phyloP scores from a whole-genome alignment of 2,113 vertebrate species.

The Megaceryle torquata region DNA sequence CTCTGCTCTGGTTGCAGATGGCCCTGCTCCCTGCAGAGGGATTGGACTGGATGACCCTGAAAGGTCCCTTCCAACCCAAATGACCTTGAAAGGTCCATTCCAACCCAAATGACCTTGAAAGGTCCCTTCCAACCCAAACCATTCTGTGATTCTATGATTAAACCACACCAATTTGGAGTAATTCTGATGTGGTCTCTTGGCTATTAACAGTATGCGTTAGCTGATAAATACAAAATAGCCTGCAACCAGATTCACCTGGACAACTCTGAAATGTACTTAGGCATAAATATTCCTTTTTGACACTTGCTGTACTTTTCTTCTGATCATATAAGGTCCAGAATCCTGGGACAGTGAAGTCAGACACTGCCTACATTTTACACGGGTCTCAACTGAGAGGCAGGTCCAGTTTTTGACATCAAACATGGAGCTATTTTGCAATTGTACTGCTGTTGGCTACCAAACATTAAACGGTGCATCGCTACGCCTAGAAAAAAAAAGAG shows the following conservation, averaged over 20 bases:
- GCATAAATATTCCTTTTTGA: not conserved
- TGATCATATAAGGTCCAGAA: fast-evolving
- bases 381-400: not conserved
- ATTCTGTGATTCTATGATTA: not conserved
- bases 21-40: not conserved
- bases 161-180: not conserved
- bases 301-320: not conserved
- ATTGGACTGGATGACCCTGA: not conserved
- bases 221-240: not conserved
- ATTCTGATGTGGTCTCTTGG: not conserved
- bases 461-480: not conserved
- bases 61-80: too few species aligned
- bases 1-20: not conserved
- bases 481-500: not conserved
- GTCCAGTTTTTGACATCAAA: not conserved
- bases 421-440: not conserved
- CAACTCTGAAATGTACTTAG: not conserved
- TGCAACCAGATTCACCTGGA: not conserved
- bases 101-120: not conserved
- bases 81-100: not conserved
- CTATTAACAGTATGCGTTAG: not conserved
- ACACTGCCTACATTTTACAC: fast-evolving
- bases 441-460: not conserved
- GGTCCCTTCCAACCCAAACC: not conserved
- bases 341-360: not conserved